Conservation (phyloP, 1,140 invertebrate species). For the Tachypleus tridentatus region DNA sequence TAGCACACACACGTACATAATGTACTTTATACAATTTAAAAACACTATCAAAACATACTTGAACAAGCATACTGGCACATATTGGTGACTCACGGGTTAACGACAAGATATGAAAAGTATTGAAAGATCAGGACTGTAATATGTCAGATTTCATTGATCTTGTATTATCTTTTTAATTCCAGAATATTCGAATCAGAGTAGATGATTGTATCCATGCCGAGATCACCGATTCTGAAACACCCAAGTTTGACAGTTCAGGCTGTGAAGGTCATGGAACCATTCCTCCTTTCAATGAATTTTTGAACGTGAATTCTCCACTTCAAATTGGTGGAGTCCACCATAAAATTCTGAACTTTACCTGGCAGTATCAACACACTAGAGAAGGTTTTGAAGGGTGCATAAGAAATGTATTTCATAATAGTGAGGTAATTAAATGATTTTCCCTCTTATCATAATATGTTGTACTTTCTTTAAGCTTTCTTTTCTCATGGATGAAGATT, state of each 20-base stretch:
- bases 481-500: not conserved
- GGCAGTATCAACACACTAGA: conserved; percentile 25
- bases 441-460: too few species aligned
- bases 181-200: conserved; percentile 66
- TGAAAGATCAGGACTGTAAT: too few species aligned
- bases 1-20: too few species aligned
- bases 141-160: not conserved
- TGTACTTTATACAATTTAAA: too few species aligned
- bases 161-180: not conserved
- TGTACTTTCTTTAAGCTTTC: not conserved
- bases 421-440: conserved; percentile 40
- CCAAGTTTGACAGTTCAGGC: conserved; percentile 65
- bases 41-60: too few species aligned
- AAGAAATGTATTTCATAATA: conserved; percentile 90
- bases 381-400: conserved; percentile 92
- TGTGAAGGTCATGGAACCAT: conserved; percentile 81
- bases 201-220: conserved; percentile 75
- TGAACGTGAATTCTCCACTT: conserved; percentile 89
- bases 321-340: conserved; percentile 85
- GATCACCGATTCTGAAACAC: conserved; percentile 57
- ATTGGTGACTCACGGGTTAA: too few species aligned
- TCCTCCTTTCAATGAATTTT: conserved; percentile 88
- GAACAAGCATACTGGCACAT: too few species aligned
- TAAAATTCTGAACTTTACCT: conserved; percentile 56
- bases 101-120: too few species aligned